A percentile compares a stretch with the other conserved stretches of the same genome.
These are phyloP conservation scores for Sthenelais limicola DNA, from an alignment of 2,888 invertebrate genomes.

Conservation along the genomic window DNA sequence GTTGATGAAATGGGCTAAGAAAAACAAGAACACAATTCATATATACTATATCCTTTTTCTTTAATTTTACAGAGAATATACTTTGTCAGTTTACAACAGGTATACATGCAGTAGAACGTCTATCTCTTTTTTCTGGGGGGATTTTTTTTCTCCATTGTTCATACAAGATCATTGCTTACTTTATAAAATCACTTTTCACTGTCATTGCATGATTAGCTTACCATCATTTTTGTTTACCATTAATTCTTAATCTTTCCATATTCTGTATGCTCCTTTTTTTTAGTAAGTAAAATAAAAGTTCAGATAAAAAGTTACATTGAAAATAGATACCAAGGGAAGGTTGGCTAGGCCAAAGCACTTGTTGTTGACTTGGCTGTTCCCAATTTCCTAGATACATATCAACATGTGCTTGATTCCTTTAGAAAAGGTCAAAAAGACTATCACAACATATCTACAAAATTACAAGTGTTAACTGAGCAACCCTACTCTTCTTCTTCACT, in stretches of 20 bases:
- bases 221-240: constrained; percentile 17
- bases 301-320: constrained; percentile 32
- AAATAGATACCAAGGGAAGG: constrained; percentile 32
- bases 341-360: constrained; percentile 34
- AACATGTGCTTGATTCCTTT: constrained; percentile 29
- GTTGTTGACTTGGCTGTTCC: constrained; percentile 33
- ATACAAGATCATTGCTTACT: background rate
- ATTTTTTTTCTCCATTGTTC: background rate
- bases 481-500: constrained; percentile 1
- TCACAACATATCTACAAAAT: constrained; percentile 36
- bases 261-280: constrained; percentile 7
- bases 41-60: constrained; percentile 9
- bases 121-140: constrained; percentile 5
- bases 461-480: constrained; percentile 33
- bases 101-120: constrained; percentile 37
- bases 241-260: constrained; percentile 13
- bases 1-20: background rate
- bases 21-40: constrained; percentile 30
- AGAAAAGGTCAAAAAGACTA: constrained; percentile 30
- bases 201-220: background rate
- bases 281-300: constrained; percentile 17
- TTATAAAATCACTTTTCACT: background rate
- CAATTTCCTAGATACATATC: constrained; percentile 23
- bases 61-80: constrained; percentile 40
- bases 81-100: constrained; percentile 38